Evolutionary conservation across 2,888 invertebrate genomes (phyloP).

Genomic region (Caenorhabditis wallacei): DNA sequence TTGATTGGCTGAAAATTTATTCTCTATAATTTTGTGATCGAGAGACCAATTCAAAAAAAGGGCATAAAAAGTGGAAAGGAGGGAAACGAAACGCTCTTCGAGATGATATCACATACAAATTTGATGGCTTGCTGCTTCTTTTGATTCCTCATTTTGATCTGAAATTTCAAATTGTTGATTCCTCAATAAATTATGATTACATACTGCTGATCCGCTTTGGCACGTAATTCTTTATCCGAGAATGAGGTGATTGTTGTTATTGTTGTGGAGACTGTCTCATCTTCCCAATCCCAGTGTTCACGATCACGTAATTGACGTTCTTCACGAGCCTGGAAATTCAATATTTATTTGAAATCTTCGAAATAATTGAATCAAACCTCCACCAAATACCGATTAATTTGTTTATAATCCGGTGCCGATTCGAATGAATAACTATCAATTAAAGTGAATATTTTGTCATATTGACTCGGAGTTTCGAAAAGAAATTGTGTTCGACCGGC

Average conservation of each 20-base stretch:
- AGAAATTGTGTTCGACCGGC: constrained; percentile 69
- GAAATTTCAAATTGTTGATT: background rate
- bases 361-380: constrained; percentile 60
- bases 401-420: constrained; percentile 71
- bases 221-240: constrained; percentile 65
- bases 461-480: constrained; percentile 71
- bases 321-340: constrained; percentile 59
- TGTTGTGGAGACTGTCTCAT: constrained; percentile 69
- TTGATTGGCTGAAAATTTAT: background rate
- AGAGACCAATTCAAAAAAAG: constrained; percentile 11
- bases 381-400: constrained; percentile 67
- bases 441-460: constrained; percentile 67
- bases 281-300: constrained; percentile 76
- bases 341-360: too few species aligned
- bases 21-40: background rate
- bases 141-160: constrained; percentile 45
- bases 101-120: constrained; percentile 48
- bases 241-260: constrained; percentile 67
- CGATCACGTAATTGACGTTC: constrained; percentile 64
- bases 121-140: constrained; percentile 3
- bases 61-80: constrained; percentile 12
- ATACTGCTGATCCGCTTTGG: constrained; percentile 58
- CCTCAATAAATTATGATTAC: background rate
- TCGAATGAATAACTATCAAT: constrained; percentile 76
- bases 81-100: constrained; percentile 37